Evolutionary conservation across 2,113 vertebrate genomes (phyloP).

Genomic region (Hippopotamus amphibius): DNA sequence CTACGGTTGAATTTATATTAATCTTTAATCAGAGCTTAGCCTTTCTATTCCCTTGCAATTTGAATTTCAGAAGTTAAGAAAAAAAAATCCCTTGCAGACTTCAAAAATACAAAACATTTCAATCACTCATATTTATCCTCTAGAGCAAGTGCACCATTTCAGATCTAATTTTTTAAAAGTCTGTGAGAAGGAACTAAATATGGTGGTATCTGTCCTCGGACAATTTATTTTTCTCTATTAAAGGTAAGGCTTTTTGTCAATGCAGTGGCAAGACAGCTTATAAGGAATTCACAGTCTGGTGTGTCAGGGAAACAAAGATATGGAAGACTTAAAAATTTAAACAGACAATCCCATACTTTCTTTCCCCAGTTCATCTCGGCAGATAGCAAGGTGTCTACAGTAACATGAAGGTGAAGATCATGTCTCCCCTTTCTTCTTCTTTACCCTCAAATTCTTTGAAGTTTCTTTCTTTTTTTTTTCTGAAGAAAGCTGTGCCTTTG

Average conservation of each 20-base stretch:
- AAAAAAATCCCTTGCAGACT: slow-evolving; percentile 53
- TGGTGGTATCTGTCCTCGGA: neutral
- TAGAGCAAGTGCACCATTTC: neutral
- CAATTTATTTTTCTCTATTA: slow-evolving; percentile 7
- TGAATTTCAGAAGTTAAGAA: slow-evolving; percentile 56
- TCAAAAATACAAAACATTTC: slow-evolving; percentile 38
- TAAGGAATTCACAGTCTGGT: neutral
- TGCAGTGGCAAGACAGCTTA: neutral
- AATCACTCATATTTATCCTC: slow-evolving; percentile 37
- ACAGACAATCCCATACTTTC: neutral
- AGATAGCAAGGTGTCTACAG: neutral
- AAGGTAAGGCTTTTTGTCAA: neutral
- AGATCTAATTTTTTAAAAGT: slow-evolving; percentile 23
- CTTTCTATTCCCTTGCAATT: slow-evolving; percentile 26
- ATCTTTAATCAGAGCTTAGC: slow-evolving; percentile 61
- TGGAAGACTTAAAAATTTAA: neutral
- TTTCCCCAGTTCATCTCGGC: neutral
- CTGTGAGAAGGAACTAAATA: slow-evolving; percentile 30
- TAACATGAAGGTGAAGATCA: neutral
- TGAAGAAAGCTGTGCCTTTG: neutral
- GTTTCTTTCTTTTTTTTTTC: neutral
- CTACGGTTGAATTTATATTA: slow-evolving; percentile 57
- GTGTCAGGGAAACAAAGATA: neutral
- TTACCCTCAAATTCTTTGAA: neutral
- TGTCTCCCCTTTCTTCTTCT: neutral